Conservation (phyloP, 1,140 invertebrate genomes). For the Nomia melanderi region DNA sequence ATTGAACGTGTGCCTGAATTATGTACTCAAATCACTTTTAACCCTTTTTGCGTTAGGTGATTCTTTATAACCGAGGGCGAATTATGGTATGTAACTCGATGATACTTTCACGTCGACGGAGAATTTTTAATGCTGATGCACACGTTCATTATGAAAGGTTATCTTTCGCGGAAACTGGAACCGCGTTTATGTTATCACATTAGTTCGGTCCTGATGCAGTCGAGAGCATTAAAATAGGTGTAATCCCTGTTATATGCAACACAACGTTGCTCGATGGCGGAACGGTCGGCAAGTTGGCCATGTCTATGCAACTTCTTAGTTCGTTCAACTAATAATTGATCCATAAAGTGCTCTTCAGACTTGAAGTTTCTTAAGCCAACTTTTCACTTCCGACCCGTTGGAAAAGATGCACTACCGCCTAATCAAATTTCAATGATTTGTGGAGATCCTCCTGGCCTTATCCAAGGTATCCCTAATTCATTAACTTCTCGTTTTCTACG, state of each 20-base stretch:
- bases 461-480: background rate
- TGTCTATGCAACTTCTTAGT: constrained; percentile 59
- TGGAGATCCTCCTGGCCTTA: constrained; percentile 1
- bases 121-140: background rate
- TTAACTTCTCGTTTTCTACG: too few relatives aligned
- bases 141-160: background rate
- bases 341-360: constrained; percentile 56
- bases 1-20: too few relatives aligned
- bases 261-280: constrained; percentile 22
- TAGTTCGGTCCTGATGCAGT: constrained; percentile 39
- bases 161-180: background rate
- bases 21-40: too few relatives aligned
- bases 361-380: constrained; percentile 61
- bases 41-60: background rate
- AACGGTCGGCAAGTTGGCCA: constrained; percentile 48
- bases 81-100: background rate
- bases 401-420: constrained; percentile 58
- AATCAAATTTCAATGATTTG: constrained; percentile 64
- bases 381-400: constrained; percentile 54
- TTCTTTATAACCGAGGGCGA: background rate
- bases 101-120: too few relatives aligned
- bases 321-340: constrained; percentile 66
- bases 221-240: constrained; percentile 29
- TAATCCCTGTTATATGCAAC: constrained; percentile 41
- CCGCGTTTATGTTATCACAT: constrained; percentile 13